phyloP scores from a whole-genome alignment of 1,140 invertebrate species.

The Chrysopa pallens region DNA sequence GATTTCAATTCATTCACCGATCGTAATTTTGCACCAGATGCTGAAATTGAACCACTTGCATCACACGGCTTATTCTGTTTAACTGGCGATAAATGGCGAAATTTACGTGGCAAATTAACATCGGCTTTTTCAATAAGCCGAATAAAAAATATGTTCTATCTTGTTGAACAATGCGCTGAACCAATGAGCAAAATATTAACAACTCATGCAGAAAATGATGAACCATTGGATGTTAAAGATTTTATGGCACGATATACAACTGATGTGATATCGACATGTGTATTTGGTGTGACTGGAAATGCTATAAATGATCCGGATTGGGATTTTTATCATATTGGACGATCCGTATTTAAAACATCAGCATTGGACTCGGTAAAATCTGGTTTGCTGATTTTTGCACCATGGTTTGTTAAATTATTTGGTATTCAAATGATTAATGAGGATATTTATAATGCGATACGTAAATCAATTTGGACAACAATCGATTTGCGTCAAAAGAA shows the following conservation, averaged over 20 bases:
- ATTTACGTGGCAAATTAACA: constrained; percentile 28
- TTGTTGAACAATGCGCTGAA: constrained; percentile 17
- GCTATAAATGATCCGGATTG: constrained; percentile 22
- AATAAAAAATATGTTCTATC: constrained; percentile 30
- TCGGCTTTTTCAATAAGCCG: constrained; percentile 37
- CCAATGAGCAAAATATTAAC: constrained; percentile 14
- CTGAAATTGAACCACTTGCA: constrained; percentile 13
- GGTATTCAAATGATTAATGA: too few species aligned
- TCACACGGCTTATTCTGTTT: constrained; percentile 15
- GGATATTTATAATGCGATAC: too few species aligned
- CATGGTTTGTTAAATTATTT: too few species aligned
- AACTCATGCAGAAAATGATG: constrained; percentile 17
- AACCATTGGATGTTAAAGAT: constrained; percentile 20
- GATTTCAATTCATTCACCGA: constrained; percentile 26
- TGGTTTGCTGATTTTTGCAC: too few species aligned
- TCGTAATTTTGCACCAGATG: constrained; percentile 7
- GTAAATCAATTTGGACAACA: constrained; percentile 8
- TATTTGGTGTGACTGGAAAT: constrained; percentile 26
- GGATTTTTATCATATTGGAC: too few species aligned
- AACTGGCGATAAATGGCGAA: constrained; percentile 26
- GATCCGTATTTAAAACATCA: too few species aligned
- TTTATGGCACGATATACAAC: constrained; percentile 26
- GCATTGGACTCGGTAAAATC: too few species aligned
- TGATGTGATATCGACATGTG: constrained; percentile 26
- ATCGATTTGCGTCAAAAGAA: constrained; percentile 26